Base-by-base conservation (phyloP, 2,888 invertebrate genomes). In the Fissipunctia ypsillon region DNA sequence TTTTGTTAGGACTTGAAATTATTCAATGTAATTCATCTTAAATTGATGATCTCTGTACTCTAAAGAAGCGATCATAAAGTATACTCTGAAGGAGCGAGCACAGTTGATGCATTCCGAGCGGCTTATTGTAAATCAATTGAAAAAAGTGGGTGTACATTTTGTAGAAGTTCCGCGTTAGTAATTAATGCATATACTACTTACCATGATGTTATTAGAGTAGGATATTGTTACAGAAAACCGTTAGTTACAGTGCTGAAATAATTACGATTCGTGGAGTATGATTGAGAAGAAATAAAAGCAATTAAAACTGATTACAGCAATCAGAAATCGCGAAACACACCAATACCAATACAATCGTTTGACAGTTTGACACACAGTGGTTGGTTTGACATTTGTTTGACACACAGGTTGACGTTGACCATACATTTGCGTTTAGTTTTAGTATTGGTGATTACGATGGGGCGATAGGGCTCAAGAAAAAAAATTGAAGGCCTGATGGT, bases 71-170 rank as follows among this genome's bases (percentile, higher is more conserved):
- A 19, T 4, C 25, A 14, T n/a, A n/a, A n/a, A n/a, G n/a, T n/a
- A 50, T 28, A n/a, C 28, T 12, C 25, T 22, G 50, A 35, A 19
- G 19, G 14, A 61, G 31, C 19, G 14, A 19, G 6, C 25, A 14
- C 28, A 50, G 19, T 66, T 19, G 19, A 31, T 25, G 41, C 16
- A 45, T 56, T 41, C 38, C 16, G 0, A 68, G 45, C 12, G 6
- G 59, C 19, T 19, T 19, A 66, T 5, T 38, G 19, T 54, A 28
- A 57, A 59, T 60, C 56, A 75, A 66, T 71, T 63, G 54, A 45
- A 68, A 69, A 81, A 79, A 77, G 82, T 76, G 81, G 83, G 85
- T 83, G 84, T 85, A 78, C 59, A 69, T 77, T 69, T 69, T 76
- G 31, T 31, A 41, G 22, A 60, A 76, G 72, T 81, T 84, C 66